Percentiles rank a stretch among this genome's conserved stretches.
Evolutionary conservation across 2,888 invertebrate species (phyloP).

Genomic region (Cecidostiba fungosa): DNA sequence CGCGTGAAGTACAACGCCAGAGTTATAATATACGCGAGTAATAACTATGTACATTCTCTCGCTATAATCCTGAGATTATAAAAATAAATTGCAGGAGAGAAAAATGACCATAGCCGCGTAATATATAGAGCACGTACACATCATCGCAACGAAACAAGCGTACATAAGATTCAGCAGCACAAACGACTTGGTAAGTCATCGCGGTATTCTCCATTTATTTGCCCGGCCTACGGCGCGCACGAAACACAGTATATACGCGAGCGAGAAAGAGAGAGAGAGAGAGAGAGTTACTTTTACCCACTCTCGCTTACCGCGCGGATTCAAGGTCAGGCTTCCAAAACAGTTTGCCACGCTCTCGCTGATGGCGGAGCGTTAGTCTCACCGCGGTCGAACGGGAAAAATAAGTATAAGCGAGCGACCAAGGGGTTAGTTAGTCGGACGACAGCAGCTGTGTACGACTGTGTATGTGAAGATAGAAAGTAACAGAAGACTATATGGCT

Average conservation of each 20-base stretch:
- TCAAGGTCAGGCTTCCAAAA: constrained; percentile 21
- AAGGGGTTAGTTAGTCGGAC: neutral
- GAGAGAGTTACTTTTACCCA: neutral
- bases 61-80: too few relatives aligned
- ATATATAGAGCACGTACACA: too few relatives aligned
- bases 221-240: neutral
- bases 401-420: neutral
- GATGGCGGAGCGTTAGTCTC: too few relatives aligned
- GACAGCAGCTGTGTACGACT: neutral
- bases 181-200: neutral
- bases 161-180: neutral
- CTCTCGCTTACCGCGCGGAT: neutral
- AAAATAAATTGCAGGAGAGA: too few relatives aligned
- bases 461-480: neutral
- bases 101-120: too few relatives aligned
- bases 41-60: too few relatives aligned
- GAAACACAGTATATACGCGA: neutral
- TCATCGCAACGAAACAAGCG: too few relatives aligned
- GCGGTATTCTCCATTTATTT: neutral
- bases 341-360: neutral
- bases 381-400: neutral
- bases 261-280: neutral
- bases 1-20: neutral
- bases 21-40: neutral
- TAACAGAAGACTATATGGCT: neutral